phyloP scores from a whole-genome alignment of 2,113 vertebrate genomes.

The Podiceps cristatus region DNA sequence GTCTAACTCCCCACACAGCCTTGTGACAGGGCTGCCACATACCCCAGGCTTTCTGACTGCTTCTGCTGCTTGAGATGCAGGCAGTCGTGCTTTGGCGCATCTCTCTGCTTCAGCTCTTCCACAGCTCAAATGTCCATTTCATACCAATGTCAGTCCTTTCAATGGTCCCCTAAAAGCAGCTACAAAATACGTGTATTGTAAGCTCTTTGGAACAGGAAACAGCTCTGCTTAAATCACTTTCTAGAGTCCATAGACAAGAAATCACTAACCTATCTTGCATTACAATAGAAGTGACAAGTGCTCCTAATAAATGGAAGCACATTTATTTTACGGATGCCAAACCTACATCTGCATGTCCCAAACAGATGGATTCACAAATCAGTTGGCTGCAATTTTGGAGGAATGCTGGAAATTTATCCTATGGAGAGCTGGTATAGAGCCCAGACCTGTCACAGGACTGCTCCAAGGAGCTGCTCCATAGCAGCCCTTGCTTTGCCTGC shows the following conservation, averaged over 20 bases:
- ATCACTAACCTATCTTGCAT: neutral
- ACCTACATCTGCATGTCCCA: neutral
- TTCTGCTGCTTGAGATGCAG: neutral
- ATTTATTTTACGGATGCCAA: neutral
- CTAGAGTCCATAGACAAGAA: neutral
- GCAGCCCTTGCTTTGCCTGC: neutral
- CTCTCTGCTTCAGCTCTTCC: neutral
- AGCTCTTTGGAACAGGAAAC: neutral
- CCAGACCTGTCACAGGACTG: neutral
- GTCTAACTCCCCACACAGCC: neutral
- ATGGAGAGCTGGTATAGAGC: neutral
- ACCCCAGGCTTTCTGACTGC: neutral
- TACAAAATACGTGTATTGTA: neutral
- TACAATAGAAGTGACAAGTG: neutral
- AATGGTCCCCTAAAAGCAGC: neutral
- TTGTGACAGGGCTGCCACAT: neutral
- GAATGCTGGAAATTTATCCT: neutral
- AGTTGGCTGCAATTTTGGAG: neutral
- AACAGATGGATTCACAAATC: constrained; percentile 41
- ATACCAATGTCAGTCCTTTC: neutral
- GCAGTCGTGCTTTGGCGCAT: neutral
- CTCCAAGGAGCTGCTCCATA: neutral
- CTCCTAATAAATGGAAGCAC: neutral
- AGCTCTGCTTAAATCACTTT: neutral
- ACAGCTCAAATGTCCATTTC: neutral